Evolutionary conservation across 2,113 vertebrate genomes (phyloP), one percentile per base, ranked within the genome.

Genomic region (Coryphaenoides rupestris): DNA sequence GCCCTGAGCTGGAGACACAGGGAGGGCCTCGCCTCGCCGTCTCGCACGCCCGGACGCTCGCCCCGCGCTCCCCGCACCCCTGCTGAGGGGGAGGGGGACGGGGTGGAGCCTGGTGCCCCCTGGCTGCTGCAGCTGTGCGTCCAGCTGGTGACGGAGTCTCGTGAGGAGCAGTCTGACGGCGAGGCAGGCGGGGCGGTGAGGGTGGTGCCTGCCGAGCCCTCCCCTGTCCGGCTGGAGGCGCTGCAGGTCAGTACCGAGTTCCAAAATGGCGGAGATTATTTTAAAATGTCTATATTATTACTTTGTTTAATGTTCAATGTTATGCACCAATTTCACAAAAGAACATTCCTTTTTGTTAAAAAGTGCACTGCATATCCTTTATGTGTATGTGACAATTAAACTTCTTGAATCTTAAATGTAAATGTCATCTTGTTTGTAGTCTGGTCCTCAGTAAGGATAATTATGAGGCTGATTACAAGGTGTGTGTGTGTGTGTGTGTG

Each of bases 71-170:
- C 69, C 2, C 80, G 19, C 54, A 85, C 81, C 2, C 79, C 85
- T 0, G 19, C 2, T 0, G 53, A 75, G 54, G 72, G 58, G 60
- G 57, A 80, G 0, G 16, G 17, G 47, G 47, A 50, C 1, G 47
- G 15, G 52, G 72, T 59, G 60, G 57, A 80, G 0, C 0, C 76
- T 0, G 76, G 89, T 2, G 85, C 90, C 0, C 95, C 92, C 66
- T 98, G 96, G 95, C 92, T 98, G 66, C 84, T 96, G 62, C 88
- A 86, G 23, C 88, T 98, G 16, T 98, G 96, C 0, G 76, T 95
- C 19, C 89, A 89, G 45, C 84, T 93, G 56, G 72, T 93, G 0
- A 69, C 92, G 2, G 89, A 95, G 75, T 94, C 95, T 70, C 76
- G 84, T 22, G 94, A 96, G 61, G 95, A 95, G 55, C 93, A 89